Base-by-base conservation (phyloP, 2,888 invertebrate species). In the Cerastis leucographa region DNA sequence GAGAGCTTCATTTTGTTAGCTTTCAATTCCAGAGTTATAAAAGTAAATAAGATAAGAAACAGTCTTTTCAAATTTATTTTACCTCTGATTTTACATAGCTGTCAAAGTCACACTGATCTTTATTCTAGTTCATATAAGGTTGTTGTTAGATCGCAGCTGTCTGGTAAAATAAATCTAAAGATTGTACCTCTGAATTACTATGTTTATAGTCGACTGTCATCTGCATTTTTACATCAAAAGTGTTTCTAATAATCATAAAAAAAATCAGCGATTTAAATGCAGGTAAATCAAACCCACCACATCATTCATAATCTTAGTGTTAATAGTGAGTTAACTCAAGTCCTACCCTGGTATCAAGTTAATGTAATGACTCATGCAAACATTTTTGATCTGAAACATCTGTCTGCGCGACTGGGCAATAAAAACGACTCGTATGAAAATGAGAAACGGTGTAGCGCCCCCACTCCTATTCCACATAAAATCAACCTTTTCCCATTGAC, bases 201-300 rank as follows among this genome's bases (percentile, higher is more conserved):
- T 61, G 40, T 74, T 40, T 59, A 29, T 19, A 35, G 17, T 76
- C 11, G 25, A 49, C 6, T 56, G 22, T 73, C n/a, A 17, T 40
- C 25, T 19, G 22, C 22, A 71, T 56, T 56, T 40, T 46, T 14
- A 68, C 40, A 40, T 19, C 5, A 46, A 71, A 44, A 46, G 3
- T 35, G 35, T 14, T 0, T 2, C 49, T 35, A 25, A 25, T 35
- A 42, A 42, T 25, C 0, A 70, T 68, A 42, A 29, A 8, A 25
- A 75, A 72, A 61, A 49, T 51, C 79, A 84, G 64, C 67, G 49
- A 6, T 51, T 44, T n/a, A 4, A 66, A 70, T 71, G 46, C 85
- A 85, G 65, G 17, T 56, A 65, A 83, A 71, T 25, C 1, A 49
- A 56, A 75, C 19, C 49, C 17, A n/a, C 2, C 17, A 17, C 3